Evolutionary conservation across 1,140 invertebrate genomes (phyloP).

Genomic region (Heliconius eleuchia): DNA sequence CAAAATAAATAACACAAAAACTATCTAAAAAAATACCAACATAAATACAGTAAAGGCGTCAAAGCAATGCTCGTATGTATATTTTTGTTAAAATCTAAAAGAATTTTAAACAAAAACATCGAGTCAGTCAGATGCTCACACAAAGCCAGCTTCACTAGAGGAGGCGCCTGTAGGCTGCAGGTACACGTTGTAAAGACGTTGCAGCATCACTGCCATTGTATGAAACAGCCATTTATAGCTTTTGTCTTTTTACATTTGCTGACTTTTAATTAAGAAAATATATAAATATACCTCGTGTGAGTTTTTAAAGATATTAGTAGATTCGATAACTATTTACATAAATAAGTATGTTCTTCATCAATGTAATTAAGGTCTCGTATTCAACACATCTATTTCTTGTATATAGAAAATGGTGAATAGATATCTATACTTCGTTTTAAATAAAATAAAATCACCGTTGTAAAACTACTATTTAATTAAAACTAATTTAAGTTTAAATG

Average conservation of each 20-base stretch:
- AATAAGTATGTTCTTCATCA: too few relatives aligned
- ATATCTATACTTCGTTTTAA: too few relatives aligned
- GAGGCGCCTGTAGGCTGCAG: neutral
- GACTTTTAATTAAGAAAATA: neutral
- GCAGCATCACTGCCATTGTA: constrained; percentile 1
- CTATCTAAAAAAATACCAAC: neutral
- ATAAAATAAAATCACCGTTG: neutral
- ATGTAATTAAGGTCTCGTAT: too few relatives aligned
- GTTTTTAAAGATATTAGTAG: too few relatives aligned
- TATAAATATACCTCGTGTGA: neutral
- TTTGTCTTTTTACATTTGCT: neutral
- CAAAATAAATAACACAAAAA: neutral
- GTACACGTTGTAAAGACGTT: neutral
- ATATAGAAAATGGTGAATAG: too few relatives aligned
- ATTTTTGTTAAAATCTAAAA: neutral
- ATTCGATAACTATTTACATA: too few relatives aligned
- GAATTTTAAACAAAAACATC: neutral
- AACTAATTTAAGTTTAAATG: neutral
- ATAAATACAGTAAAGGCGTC: neutral
- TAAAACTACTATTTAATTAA: too few relatives aligned
- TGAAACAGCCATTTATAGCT: neutral
- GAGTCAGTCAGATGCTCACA: constrained; percentile 6
- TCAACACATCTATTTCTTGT: too few relatives aligned
- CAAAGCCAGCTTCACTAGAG: neutral
- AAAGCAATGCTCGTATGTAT: neutral